phyloP scores from a whole-genome alignment of 2,113 vertebrate species.

The Lethenteron reissneri region DNA sequence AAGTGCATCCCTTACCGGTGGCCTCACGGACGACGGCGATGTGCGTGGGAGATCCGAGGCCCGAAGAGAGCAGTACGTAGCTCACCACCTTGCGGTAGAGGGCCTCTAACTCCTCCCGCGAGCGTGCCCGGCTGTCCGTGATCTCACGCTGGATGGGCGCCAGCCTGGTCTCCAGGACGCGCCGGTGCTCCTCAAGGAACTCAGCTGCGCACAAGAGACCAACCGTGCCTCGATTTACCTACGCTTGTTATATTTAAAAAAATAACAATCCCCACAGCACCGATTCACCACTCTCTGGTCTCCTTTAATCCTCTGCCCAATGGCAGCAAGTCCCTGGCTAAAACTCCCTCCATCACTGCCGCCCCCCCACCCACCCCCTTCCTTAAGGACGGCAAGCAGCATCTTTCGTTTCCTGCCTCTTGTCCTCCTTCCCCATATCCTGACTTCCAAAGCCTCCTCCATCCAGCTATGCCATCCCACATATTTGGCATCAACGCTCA shows the following conservation, averaged over 20 bases:
- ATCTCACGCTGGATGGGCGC: slow-evolving; percentile 35
- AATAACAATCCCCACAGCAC: background rate
- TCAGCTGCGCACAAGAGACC: slow-evolving; percentile 24
- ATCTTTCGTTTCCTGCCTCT: too few relatives aligned
- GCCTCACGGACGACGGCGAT: slow-evolving; percentile 32
- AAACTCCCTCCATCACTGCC: too few relatives aligned
- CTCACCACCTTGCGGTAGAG: slow-evolving; percentile 36
- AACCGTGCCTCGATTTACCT: too few relatives aligned
- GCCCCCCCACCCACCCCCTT: too few relatives aligned
- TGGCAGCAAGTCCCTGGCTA: too few relatives aligned
- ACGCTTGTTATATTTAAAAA: background rate
- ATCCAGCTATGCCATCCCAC: too few relatives aligned
- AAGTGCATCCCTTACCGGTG: slow-evolving; percentile 25
- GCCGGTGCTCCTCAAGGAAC: slow-evolving; percentile 38
- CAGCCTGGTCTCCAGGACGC: slow-evolving; percentile 28
- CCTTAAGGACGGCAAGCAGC: too few relatives aligned
- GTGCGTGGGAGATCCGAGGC: slow-evolving; percentile 30
- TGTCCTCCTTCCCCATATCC: too few relatives aligned
- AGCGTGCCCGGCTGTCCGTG: slow-evolving; percentile 27
- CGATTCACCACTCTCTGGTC: too few relatives aligned
- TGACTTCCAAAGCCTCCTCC: too few relatives aligned
- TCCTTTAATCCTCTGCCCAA: too few relatives aligned
- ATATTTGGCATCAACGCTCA: too few relatives aligned
- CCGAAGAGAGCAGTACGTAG: slow-evolving; percentile 39
- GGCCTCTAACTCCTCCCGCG: slow-evolving; percentile 26